Base-by-base conservation (phyloP, 2,113 vertebrate genomes). In the Glaucidium brasilianum region DNA sequence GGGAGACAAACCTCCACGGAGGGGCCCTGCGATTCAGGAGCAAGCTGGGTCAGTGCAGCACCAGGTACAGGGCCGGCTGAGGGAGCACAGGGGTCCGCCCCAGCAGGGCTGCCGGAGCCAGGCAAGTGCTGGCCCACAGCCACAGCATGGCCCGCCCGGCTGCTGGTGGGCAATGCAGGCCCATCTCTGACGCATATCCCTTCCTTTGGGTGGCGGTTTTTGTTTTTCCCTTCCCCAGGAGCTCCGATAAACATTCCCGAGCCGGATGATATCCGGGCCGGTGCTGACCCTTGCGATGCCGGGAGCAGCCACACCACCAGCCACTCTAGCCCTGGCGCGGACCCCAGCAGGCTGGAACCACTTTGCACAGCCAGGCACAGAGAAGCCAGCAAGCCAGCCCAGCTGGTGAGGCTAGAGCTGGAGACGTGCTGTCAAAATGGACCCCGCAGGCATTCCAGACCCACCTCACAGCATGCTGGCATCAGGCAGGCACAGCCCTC, bases 121-220 rank as follows among this genome's bases (percentile, higher is more conserved):
- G 83, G 64, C 3, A 0, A 93, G 62, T 2, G 3, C 86, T 95
- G 96, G 96, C 96, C 91, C 23, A 2, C 32, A 32, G 91, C 85
- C 68, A 20, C 39, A 16, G 63, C 80, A 58, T 3, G 5, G 80
- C 88, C 59, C 5, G 2, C 39, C 81, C 2, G 0, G 88, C 76
- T 80, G 94, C 66, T 12, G 60, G 90, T 94, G 91, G 87, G 85
- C 29, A 35, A 90, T 59, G 71, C 90, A 64, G 55, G 91, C 93
- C 95, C 87, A 85, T 88, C 77, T 94, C 94, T 97, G 96, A 97
- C 92, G 93, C 90, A 97, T 94, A 97, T 97, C 92, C 90, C 90
- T 97, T 96, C 86, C 88, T 96, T 94, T 96, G 85, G 90, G 92
- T 95, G 96, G 94, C 2, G 94, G 71, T 59, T 96, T 97, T 96